A percentile compares a stretch with the other conserved stretches of the same genome.
These are phyloP conservation scores for Dissostichus mawsoni DNA, from an alignment of 2,113 vertebrate genomes.

Conservation along the genomic window DNA sequence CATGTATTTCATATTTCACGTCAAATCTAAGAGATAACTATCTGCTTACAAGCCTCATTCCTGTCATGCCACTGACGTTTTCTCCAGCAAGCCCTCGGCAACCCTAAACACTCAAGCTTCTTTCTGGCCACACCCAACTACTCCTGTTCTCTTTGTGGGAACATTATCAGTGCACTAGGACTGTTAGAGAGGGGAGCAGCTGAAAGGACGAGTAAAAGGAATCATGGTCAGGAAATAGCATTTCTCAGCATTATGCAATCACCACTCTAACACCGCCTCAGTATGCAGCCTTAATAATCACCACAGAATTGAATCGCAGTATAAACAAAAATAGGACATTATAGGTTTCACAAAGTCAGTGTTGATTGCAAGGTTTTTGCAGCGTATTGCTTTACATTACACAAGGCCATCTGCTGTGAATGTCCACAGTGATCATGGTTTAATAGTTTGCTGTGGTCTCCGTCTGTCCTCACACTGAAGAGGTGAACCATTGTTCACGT, in stretches of 20 bases:
- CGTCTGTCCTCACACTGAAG: slow-evolving; percentile 41
- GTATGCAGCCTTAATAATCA: slow-evolving; percentile 28
- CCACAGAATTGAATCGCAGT: not conserved
- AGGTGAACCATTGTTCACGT: slow-evolving; percentile 49
- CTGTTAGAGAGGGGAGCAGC: slow-evolving; percentile 7
- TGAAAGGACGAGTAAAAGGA: slow-evolving; percentile 29
- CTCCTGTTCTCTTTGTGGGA: slow-evolving; percentile 23
- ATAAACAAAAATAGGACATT: not conserved
- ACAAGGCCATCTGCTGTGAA: not conserved
- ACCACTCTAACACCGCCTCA: not conserved
- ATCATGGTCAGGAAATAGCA: slow-evolving; percentile 33
- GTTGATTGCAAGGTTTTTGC: not conserved
- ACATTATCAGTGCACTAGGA: slow-evolving; percentile 13
- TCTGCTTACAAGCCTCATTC: slow-evolving; percentile 7
- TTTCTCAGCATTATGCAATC: slow-evolving; percentile 33
- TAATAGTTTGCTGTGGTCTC: slow-evolving; percentile 8
- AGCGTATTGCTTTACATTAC: not conserved
- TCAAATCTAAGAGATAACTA: not conserved
- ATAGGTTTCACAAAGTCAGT: not conserved
- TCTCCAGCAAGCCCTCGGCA: slow-evolving; percentile 6
- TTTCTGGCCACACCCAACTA: slow-evolving; percentile 33
- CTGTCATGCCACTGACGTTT: not conserved
- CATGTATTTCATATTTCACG: slow-evolving; percentile 1
- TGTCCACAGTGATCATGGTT: not conserved
- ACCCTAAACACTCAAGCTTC: not conserved